phyloP scores from a whole-genome alignment of 2,888 invertebrate species.

The Ectemnius lituratus region DNA sequence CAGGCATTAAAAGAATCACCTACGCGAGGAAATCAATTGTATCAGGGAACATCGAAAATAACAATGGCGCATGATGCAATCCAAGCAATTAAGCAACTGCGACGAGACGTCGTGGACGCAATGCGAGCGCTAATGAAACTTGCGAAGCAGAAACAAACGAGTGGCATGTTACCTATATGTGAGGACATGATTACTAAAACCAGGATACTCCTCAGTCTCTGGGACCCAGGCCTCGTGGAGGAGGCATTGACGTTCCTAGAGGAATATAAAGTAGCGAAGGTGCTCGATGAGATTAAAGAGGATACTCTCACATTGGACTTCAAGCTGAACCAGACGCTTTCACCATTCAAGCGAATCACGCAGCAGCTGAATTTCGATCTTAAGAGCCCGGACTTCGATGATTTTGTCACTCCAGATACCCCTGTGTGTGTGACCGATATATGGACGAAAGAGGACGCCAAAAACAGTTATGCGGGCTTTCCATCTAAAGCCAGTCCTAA shows the following conservation, averaged over 20 bases:
- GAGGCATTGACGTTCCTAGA: conserved; percentile 91
- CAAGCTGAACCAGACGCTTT: conserved; percentile 80
- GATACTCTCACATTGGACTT: conserved; percentile 66
- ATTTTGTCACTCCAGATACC: conserved; percentile 84
- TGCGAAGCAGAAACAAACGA: conserved; percentile 86
- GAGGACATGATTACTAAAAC: conserved; percentile 89
- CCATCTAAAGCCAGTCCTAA: conserved; percentile 49
- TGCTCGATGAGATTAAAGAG: conserved; percentile 67
- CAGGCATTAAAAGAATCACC: conserved; percentile 90
- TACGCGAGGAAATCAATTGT: conserved; percentile 79
- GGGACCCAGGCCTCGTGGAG: conserved; percentile 92
- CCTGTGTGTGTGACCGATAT: conserved; percentile 82
- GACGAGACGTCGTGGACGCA: conserved; percentile 87
- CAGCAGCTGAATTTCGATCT: conserved; percentile 87
- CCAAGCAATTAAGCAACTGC: conserved; percentile 86
- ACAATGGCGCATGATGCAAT: conserved; percentile 90
- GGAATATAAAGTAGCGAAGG: conserved; percentile 82
- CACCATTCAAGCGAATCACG: conserved; percentile 87
- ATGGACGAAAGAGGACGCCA: conserved; percentile 80
- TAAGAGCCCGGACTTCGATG: conserved; percentile 86
- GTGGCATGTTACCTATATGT: conserved; percentile 87
- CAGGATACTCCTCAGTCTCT: conserved; percentile 87
- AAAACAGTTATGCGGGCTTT: conserved; percentile 68
- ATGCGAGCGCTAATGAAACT: conserved; percentile 87
- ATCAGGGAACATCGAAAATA: conserved; percentile 87